A percentile compares a stretch with the other conserved stretches of the same genome.
Conservation (phyloP, 2,797 vertebrate species). For the Pygocentrus nattereri region DNA sequence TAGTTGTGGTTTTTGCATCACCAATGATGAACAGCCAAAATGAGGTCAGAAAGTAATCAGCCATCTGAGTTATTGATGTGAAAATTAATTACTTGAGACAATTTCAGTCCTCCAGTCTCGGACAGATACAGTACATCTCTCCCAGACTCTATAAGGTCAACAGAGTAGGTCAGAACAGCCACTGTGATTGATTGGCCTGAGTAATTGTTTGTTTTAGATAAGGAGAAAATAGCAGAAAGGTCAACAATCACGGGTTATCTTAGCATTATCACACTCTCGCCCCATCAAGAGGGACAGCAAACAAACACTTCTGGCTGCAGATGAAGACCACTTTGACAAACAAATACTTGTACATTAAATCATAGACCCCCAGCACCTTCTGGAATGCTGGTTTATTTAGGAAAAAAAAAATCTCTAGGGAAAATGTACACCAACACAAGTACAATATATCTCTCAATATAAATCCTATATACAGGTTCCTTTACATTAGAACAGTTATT, state of each 20-base stretch:
- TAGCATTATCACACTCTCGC: constrained; percentile 65
- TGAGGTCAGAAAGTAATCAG: constrained; percentile 41
- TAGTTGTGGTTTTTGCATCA: not conserved
- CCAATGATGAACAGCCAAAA: constrained; percentile 26
- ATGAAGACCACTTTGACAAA: constrained; percentile 1
- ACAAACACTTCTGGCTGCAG: constrained; percentile 34
- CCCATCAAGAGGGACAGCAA: constrained; percentile 27
- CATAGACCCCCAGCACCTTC: too few relatives aligned
- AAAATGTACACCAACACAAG: constrained; percentile 32
- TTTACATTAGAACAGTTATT: constrained; percentile 53
- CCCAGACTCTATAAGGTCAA: constrained; percentile 38
- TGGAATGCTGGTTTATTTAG: not conserved
- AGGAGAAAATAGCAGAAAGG: constrained; percentile 65
- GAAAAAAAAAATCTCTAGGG: constrained; percentile 43
- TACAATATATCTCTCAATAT: constrained; percentile 61
- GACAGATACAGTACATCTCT: constrained; percentile 42
- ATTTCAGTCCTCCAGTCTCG: constrained; percentile 36
- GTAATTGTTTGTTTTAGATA: constrained; percentile 77
- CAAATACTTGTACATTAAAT: not conserved
- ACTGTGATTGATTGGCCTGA: constrained; percentile 55
- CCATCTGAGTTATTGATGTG: constrained; percentile 31
- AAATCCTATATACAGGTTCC: constrained; percentile 74
- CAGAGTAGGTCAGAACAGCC: constrained; percentile 45
- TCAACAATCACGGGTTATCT: constrained; percentile 69
- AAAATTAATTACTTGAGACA: constrained; percentile 49